Percentiles rank a stretch among this genome's conserved stretches.
These are phyloP conservation scores for Centroberyx gerrardi DNA, from an alignment of 2,797 vertebrate genomes.

Conservation along the genomic window DNA sequence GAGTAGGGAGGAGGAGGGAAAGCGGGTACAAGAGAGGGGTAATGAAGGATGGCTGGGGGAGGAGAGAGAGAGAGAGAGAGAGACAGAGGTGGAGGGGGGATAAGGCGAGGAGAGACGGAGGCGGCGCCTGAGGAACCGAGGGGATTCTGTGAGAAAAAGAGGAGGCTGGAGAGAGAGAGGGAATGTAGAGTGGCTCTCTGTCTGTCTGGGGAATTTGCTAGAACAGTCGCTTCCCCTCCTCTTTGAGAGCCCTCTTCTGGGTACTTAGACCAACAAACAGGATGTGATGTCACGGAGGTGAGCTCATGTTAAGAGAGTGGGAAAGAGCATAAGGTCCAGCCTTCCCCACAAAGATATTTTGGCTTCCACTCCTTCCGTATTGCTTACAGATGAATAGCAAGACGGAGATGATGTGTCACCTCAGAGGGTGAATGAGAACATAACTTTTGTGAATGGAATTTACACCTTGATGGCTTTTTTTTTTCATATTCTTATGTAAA, in stretches of 20 bases:
- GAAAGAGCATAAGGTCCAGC: slow-evolving; percentile 36
- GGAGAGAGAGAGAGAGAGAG: slow-evolving; percentile 3
- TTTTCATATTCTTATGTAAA: not conserved
- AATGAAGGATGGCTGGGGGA: slow-evolving; percentile 17
- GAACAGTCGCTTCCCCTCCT: slow-evolving; percentile 42
- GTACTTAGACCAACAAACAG: slow-evolving; percentile 50
- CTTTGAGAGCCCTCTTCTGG: slow-evolving; percentile 34
- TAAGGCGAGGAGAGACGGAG: slow-evolving; percentile 24
- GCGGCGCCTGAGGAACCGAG: not conserved
- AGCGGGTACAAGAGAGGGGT: slow-evolving; percentile 10
- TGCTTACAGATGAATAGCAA: slow-evolving; percentile 47
- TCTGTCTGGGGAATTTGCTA: slow-evolving; percentile 39
- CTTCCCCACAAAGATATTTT: slow-evolving; percentile 34
- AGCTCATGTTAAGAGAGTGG: not conserved
- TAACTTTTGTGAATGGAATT: slow-evolving; percentile 24
- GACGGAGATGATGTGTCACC: slow-evolving; percentile 50
- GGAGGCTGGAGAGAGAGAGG: slow-evolving; percentile 38
- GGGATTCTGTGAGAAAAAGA: slow-evolving; percentile 45
- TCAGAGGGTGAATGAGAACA: slow-evolving; percentile 26
- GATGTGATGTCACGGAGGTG: slow-evolving; percentile 53
- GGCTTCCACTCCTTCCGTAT: slow-evolving; percentile 33
- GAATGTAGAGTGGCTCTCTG: slow-evolving; percentile 28
- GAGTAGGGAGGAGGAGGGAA: slow-evolving; percentile 19
- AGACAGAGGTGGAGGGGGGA: slow-evolving; percentile 6
- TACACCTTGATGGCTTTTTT: slow-evolving; percentile 16